Evolutionary conservation across 2,888 invertebrate species (phyloP).

Genomic region (Pyralis farinalis): DNA sequence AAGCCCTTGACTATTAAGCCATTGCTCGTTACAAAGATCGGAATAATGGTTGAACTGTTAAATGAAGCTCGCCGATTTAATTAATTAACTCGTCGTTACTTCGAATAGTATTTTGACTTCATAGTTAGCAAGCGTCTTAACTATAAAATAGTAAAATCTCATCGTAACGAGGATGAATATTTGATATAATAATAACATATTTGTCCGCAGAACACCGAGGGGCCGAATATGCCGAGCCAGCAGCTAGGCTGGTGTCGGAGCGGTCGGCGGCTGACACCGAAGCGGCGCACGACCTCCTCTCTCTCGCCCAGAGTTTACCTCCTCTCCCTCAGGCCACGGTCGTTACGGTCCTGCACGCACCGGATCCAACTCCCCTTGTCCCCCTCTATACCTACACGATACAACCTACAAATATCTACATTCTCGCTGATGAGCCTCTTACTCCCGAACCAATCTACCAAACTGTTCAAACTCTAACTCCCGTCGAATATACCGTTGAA

Average conservation of each 20-base stretch:
- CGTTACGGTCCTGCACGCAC: slow-evolving; percentile 48
- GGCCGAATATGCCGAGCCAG: slow-evolving; percentile 62
- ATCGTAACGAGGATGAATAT: too few relatives aligned
- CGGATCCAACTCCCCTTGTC: slow-evolving; percentile 52
- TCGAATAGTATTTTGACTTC: too few relatives aligned
- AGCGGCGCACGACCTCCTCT: slow-evolving; percentile 91
- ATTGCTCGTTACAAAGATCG: too few relatives aligned
- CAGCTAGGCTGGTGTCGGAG: slow-evolving; percentile 63
- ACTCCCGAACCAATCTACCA: slow-evolving; percentile 42
- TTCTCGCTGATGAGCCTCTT: slow-evolving; percentile 49
- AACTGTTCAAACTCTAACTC: slow-evolving; percentile 43
- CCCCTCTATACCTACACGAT: slow-evolving; percentile 84
- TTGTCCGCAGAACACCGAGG: slow-evolving; percentile 30
- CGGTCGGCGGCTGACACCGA: slow-evolving; percentile 92
- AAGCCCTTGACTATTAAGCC: too few relatives aligned
- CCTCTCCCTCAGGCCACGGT: slow-evolving; percentile 87
- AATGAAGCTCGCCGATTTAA: too few relatives aligned
- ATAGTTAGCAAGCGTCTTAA: too few relatives aligned
- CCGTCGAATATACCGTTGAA: slow-evolving; percentile 47
- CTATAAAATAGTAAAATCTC: too few relatives aligned
- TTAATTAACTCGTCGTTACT: too few relatives aligned
- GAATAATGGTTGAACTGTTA: too few relatives aligned
- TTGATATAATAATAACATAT: too few relatives aligned
- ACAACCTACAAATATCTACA: slow-evolving; percentile 74
- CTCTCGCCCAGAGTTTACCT: slow-evolving; percentile 88